These are phyloP conservation scores for Acrobasis suavella DNA, from an alignment of 2,888 invertebrate species.

Conservation along the genomic window DNA sequence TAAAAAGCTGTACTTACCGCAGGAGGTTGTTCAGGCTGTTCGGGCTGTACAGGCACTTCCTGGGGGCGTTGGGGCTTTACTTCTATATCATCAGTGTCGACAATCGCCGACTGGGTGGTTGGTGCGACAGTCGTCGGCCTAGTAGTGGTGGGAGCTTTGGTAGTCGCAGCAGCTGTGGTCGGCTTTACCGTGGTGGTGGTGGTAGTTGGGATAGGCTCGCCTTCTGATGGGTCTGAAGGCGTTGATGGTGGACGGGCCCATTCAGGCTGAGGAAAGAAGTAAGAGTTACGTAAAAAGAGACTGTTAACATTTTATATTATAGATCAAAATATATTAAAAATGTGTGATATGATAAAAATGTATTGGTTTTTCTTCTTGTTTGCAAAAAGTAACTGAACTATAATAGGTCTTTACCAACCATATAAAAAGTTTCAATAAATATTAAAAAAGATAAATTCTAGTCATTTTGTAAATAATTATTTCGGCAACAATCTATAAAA, in stretches of 20 bases:
- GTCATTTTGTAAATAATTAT: no score
- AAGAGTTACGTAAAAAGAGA: constrained; percentile 16
- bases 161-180: constrained; percentile 42
- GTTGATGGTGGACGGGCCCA: constrained; percentile 92
- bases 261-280: constrained; percentile 84
- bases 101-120: constrained; percentile 5
- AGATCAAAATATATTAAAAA: no score
- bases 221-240: constrained; percentile 78
- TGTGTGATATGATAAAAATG: no score
- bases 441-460: no score
- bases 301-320: background rate
- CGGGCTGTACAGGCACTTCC: background rate
- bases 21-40: constrained; percentile 36
- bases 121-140: constrained; percentile 39
- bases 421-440: no score
- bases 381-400: no score
- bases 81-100: background rate
- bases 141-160: constrained; percentile 22
- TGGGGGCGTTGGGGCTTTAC: background rate
- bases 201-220: constrained; percentile 56
- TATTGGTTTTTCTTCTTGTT: no score
- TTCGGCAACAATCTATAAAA: no score
- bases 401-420: no score
- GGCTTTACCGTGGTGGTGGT: constrained; percentile 36
- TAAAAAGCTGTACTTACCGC: constrained; percentile 39